Evolutionary conservation across 2,888 invertebrate genomes (phyloP), one percentile per base, ranked within the genome.

Genomic region (Drepana falcataria): DNA sequence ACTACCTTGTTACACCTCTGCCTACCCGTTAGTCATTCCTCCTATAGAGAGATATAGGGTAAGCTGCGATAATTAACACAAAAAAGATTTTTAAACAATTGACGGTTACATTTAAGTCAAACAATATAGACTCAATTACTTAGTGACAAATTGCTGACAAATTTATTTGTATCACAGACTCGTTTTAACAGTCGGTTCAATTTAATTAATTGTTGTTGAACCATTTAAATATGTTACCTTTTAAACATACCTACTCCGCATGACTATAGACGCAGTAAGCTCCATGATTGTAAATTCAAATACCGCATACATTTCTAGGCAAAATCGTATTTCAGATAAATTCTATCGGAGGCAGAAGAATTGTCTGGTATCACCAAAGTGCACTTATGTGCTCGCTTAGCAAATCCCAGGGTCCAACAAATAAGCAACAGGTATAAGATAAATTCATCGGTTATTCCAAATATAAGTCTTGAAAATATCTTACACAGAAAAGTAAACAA

Each of bases 41-140:
- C 21, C 21, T 21, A 21, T 21, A 21, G 21, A 21, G 21, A 21
- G 21, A 21, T 21, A 21, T 21, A 21, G 21, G 21, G 1, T 21
- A 48, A 37, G 4, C 37, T 37, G 37, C 40, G 6, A 44, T 9
- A 44, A 44, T 44, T 44, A 9, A 44, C 6, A 9, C 9, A 9
- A 44, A 44, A 44, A 7, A 40, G 40, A 40, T 40, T 4, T 4
- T 21, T 21, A 21, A 21, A 5, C 5, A 3, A 49, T 49, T 49
- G 37, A 49, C 37, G 37, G 4, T 21, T n/a, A 55, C 35, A 51
- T 47, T 54, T 35, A 53, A 63, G 51, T 66, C 57, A 59, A 60
- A 60, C 61, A 59, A 63, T 59, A 60, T 56, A 67, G 63, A 67
- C 66, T 64, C 55, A 66, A 69, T 68, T 61, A 65, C 6, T 3